Evolutionary conservation across 2,888 invertebrate genomes (phyloP).

Genomic region (Ophioninae sp.): DNA sequence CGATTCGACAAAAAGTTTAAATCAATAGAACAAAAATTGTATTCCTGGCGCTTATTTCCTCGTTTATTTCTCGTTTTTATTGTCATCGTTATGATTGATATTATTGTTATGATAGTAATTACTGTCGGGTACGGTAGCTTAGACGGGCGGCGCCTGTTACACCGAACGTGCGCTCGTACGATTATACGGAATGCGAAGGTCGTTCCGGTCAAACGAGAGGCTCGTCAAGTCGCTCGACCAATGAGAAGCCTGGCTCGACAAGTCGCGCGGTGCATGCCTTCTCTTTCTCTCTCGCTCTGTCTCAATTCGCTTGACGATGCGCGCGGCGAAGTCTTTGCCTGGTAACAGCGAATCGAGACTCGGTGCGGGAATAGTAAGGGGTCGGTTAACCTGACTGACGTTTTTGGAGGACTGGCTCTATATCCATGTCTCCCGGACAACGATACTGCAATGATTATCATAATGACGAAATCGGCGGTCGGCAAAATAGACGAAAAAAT

Average conservation of each 20-base stretch:
- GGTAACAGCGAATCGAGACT: slow-evolving; percentile 55
- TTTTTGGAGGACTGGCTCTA: slow-evolving; percentile 26
- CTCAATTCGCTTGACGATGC: slow-evolving; percentile 35
- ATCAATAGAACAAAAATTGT: not conserved
- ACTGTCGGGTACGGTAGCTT: not conserved
- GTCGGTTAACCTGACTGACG: slow-evolving; percentile 37
- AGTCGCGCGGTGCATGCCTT: slow-evolving; percentile 14
- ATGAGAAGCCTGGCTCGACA: slow-evolving; percentile 61
- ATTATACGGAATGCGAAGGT: slow-evolving; percentile 72
- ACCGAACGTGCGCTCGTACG: slow-evolving; percentile 42
- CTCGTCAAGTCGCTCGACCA: slow-evolving; percentile 71
- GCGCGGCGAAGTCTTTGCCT: slow-evolving; percentile 47
- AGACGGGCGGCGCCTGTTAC: slow-evolving; percentile 31
- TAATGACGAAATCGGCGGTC: slow-evolving; percentile 53
- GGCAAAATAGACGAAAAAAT: slow-evolving; percentile 3
- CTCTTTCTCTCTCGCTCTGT: slow-evolving; percentile 14
- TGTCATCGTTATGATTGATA: not conserved
- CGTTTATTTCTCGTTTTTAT: not conserved
- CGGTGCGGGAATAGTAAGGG: not conserved
- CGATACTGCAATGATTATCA: slow-evolving; percentile 14
- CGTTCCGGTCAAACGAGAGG: slow-evolving; percentile 72
- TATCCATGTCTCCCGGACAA: slow-evolving; percentile 1
- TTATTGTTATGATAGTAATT: slow-evolving; percentile 1
- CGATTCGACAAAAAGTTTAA: not conserved
- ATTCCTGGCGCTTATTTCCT: not conserved